Conservation (phyloP, 2,113 vertebrate species). For the Tringa solitaria region DNA sequence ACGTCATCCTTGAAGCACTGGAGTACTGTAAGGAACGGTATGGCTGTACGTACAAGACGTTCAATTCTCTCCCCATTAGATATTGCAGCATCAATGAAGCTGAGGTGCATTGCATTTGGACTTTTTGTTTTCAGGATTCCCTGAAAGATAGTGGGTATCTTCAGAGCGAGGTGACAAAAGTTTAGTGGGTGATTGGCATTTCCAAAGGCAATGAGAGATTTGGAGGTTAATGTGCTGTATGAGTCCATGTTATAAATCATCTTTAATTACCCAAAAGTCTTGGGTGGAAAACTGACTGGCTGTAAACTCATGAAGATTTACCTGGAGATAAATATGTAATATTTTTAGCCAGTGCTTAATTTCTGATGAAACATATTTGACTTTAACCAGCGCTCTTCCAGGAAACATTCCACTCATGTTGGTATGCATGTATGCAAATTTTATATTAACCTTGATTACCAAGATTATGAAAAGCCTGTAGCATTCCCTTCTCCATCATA, state of each 20-base stretch:
- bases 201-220: background rate
- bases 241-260: background rate
- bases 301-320: background rate
- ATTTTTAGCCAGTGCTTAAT: background rate
- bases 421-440: no score
- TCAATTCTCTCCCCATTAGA: background rate
- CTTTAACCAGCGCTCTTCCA: background rate
- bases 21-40: background rate
- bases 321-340: background rate
- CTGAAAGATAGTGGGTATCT: background rate
- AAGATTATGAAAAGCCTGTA: background rate
- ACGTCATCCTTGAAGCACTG: background rate
- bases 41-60: background rate
- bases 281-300: background rate
- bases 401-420: background rate
- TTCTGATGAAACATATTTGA: background rate
- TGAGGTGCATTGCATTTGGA: background rate
- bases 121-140: background rate
- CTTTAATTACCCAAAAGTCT: background rate
- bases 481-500: background rate
- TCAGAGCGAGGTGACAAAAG: background rate
- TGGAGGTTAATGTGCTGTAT: background rate
- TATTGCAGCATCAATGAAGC: background rate
- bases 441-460: constrained; percentile 40
- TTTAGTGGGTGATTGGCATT: background rate